phyloP scores from a whole-genome alignment of 2,797 vertebrate species.

The Sardinella longiceps region DNA sequence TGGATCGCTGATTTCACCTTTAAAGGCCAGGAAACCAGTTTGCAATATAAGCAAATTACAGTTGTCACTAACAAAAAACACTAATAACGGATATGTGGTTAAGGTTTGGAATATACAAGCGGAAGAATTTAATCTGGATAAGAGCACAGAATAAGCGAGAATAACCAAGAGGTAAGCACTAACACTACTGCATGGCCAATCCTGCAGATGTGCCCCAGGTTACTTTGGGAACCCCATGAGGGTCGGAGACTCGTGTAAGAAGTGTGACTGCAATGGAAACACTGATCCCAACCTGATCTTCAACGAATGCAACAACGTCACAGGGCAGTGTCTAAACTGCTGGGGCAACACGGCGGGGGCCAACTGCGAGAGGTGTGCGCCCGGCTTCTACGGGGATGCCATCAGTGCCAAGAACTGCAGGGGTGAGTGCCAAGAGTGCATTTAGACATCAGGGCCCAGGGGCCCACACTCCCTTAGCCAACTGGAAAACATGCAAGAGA shows the following conservation, averaged over 20 bases:
- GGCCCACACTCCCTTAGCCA: background rate
- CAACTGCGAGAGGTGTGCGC: constrained; percentile 88
- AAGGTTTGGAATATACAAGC: too few species aligned
- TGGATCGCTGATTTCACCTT: too few species aligned
- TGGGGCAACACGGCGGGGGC: constrained; percentile 85
- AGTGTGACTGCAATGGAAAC: constrained; percentile 94
- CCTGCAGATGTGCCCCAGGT: constrained; percentile 89
- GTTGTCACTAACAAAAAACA: background rate
- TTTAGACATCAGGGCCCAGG: background rate
- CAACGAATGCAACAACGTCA: constrained; percentile 92
- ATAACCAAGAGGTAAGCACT: background rate
- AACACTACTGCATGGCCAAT: too few species aligned
- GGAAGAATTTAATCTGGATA: too few species aligned
- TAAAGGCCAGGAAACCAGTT: background rate
- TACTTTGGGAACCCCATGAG: constrained; percentile 91
- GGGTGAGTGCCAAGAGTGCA: constrained; percentile 72
- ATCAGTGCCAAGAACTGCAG: constrained; percentile 85
- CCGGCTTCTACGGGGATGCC: constrained; percentile 90
- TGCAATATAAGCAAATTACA: background rate
- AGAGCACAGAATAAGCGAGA: background rate
- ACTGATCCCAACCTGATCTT: constrained; percentile 96
- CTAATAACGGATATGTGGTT: too few species aligned
- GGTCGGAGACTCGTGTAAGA: constrained; percentile 84
- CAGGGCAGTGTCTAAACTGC: constrained; percentile 90
- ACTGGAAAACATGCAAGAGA: background rate